Evolutionary conservation across 2,888 invertebrate genomes (phyloP), one percentile per base, ranked within the genome.

Genomic region (Cynaeus angustus): DNA sequence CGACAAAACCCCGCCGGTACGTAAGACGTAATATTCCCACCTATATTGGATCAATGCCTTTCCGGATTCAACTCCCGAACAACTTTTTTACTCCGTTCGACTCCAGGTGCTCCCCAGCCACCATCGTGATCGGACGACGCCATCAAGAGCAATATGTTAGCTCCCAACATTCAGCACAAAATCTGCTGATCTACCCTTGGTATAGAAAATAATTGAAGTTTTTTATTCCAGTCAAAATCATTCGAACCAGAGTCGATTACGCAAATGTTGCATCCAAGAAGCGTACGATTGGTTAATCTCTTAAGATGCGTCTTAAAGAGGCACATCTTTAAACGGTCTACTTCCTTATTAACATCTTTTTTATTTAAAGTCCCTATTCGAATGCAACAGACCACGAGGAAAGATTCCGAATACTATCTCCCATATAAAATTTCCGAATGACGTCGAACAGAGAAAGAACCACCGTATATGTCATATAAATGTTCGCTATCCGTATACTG

Each of bases 401-500:
- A 56, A 45, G 52, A 45, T 46, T 65, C 59, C 48, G 48, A 69
- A 68, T 69, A 70, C 62, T 72, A 72, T 72, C 73, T 70, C 65
- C 71, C 70, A 76, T 74, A 74, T 75, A 75, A 75, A 77, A 76
- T 74, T 75, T 74, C 77, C 76, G 76, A 76, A 77, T 78, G 77
- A 74, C 73, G 70, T 73, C 70, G 72, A 73, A 71, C 64, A 75
- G 73, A 73, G 69, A 70, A 66, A 67, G 41, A 66, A 56, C 66
- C 52, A 70, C 64, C 62, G 64, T 68, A 70, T 68, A 75, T 70
- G 72, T 75, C 75, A 76, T 72, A 72, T 75, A 74, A 78, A 77
- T 75, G 77, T 76, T 77, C 74, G 68, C 74, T 75, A 77, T 77
- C 74, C 74, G 78, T 72, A 78, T 76, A 75, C 74, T 74, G 78